Evolutionary conservation across 2,888 invertebrate species (phyloP), one percentile per base, ranked within the genome.

Genomic region (Eupithecia vulgata): DNA sequence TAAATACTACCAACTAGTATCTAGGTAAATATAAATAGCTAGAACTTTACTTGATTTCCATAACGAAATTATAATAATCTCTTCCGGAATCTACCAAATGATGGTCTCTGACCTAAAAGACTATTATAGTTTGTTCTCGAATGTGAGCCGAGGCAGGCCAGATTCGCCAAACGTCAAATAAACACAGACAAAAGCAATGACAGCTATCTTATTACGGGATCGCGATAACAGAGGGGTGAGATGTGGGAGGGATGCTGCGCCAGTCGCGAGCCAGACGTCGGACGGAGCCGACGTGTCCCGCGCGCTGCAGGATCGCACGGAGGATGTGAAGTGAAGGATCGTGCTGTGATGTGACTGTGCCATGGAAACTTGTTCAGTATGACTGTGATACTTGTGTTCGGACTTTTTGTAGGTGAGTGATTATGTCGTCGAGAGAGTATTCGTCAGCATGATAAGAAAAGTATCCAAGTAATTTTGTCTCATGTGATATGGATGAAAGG

Each of bases 201-300:
- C 93, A 93, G 92, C 93, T 91, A 93, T 94, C 93, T 94, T 93
- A 94, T 94, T 94, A 94, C 88, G 90, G 89, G 84, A 90, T 91
- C 91, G 90, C 89, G 93, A 93, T 92, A 91, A 90, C 87, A 85
- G 82, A n/a, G 82, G 81, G 42, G 79, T 80, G 82, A 80, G 80
- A 78, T n/a, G 80, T 80, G 77, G 80, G 81, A 82, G 82, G 81
- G 83, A 84, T 85, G 87, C 83, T 85, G 88, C 89, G 88, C 17
- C 92, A 93, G 93, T 93, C 85, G 80, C 79, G 76, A 77, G 76
- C 76, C 74, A 81, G 79, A 21, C 48, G n/a, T 52, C 83, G 48
- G n/a, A 12, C 25, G 62, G 35, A 12, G 34, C 34, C 21, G 62
- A 37, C 37, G 62, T 64, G 15, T 65, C 37, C 5, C 40, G 65